Evolutionary conservation across 2,797 vertebrate species (phyloP).

Genomic region (Cercopithecus diana): DNA sequence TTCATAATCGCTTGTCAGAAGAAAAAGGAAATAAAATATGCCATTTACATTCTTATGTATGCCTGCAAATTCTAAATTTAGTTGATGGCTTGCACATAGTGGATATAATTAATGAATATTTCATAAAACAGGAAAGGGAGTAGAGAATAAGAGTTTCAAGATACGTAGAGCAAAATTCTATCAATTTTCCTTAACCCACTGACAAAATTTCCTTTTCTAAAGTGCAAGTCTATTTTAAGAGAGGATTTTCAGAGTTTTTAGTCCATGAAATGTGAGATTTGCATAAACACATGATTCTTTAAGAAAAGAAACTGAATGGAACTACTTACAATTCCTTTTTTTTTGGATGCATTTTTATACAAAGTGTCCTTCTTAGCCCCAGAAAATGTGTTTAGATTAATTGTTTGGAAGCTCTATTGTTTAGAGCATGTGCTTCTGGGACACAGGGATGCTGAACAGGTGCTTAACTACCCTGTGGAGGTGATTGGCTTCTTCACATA

Average conservation of each 20-base stretch:
- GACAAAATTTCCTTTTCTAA: slow-evolving; percentile 60
- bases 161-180: slow-evolving; percentile 41
- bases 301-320: slow-evolving; percentile 63
- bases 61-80: slow-evolving; percentile 60
- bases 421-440: slow-evolving; percentile 16
- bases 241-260: slow-evolving; percentile 51
- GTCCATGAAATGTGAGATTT: slow-evolving; percentile 54
- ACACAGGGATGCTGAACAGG: slow-evolving; percentile 27
- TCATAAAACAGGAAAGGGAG: not conserved
- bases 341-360: not conserved
- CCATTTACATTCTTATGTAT: slow-evolving; percentile 73
- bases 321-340: slow-evolving; percentile 32
- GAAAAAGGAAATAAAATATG: slow-evolving; percentile 69
- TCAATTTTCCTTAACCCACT: slow-evolving; percentile 28
- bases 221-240: slow-evolving; percentile 64
- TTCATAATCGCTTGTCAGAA: slow-evolving; percentile 79
- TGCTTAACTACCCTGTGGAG: slow-evolving; percentile 30
- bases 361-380: slow-evolving; percentile 7
- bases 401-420: slow-evolving; percentile 56
- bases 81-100: slow-evolving; percentile 58
- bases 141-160: slow-evolving; percentile 23
- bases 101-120: slow-evolving; percentile 61
- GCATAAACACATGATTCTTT: slow-evolving; percentile 50
- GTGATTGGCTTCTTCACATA: slow-evolving; percentile 10
- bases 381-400: slow-evolving; percentile 47